These are phyloP conservation scores for Ctenoplectra terminalis DNA, from an alignment of 1,140 invertebrate species.

Conservation along the genomic window DNA sequence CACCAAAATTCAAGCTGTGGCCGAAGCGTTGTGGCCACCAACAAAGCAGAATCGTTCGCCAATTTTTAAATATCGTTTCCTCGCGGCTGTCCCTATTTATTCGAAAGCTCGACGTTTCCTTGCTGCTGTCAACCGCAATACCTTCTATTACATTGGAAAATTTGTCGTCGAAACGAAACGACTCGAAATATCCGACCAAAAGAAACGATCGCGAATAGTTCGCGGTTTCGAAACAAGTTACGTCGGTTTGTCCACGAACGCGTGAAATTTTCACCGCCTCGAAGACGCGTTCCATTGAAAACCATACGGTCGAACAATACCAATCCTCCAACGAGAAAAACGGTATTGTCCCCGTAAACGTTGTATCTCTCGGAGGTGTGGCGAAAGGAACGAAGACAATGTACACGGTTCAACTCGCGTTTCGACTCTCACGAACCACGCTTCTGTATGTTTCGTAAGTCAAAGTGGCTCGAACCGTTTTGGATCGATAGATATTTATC, in stretches of 20 bases:
- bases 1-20: background rate
- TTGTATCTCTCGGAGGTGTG: conserved; percentile 25
- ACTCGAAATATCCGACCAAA: no score
- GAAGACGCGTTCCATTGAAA: conserved; percentile 22
- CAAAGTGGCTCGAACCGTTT: background rate
- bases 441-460: background rate
- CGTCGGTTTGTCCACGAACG: background rate
- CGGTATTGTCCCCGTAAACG: conserved; percentile 47
- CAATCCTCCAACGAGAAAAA: conserved; percentile 27
- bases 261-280: conserved; percentile 15
- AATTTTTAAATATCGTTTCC: background rate
- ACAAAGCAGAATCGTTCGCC: background rate
- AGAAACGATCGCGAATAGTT: background rate
- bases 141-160: background rate
- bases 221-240: conserved; percentile 17
- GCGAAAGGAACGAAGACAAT: conserved; percentile 26
- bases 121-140: no score
- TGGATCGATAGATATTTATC: background rate
- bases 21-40: background rate
- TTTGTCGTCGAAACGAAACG: no score
- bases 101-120: background rate
- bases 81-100: background rate
- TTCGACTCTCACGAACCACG: background rate
- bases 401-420: conserved; percentile 20
- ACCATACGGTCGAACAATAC: conserved; percentile 31